phyloP scores from a whole-genome alignment of 2,888 invertebrate species.

The Trichopria drosophilae region DNA sequence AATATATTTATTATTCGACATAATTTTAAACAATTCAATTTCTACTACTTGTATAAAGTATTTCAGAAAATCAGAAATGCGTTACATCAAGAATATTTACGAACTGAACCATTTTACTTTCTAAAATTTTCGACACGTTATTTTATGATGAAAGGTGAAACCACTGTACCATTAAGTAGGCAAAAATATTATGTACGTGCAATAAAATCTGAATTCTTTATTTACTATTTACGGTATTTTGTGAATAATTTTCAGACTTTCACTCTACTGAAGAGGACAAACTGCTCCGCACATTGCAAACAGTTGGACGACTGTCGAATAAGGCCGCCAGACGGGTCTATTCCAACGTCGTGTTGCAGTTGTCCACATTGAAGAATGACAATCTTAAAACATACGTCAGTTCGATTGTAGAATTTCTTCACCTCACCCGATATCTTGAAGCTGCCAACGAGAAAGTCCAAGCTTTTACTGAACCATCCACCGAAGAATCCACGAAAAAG shows the following conservation, averaged over 20 bases:
- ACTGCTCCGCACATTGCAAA: constrained; percentile 72
- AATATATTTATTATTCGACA: no score
- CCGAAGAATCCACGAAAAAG: constrained; percentile 16
- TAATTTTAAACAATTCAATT: no score
- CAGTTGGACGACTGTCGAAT: constrained; percentile 71
- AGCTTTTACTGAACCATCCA: constrained; percentile 26
- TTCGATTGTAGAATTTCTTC: constrained; percentile 50
- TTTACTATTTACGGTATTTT: not conserved
- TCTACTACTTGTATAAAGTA: no score
- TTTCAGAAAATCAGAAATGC: no score
- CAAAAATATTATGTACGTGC: no score
- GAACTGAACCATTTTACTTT: no score
- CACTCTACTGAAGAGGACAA: constrained; percentile 65
- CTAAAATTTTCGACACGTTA: no score
- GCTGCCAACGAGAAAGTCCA: constrained; percentile 39
- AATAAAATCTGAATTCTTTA: not conserved
- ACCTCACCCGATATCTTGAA: constrained; percentile 46
- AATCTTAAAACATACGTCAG: constrained; percentile 46
- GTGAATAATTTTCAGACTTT: not conserved
- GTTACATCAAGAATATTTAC: no score
- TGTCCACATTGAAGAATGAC: constrained; percentile 57
- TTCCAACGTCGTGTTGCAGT: constrained; percentile 66
- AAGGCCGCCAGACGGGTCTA: constrained; percentile 74
- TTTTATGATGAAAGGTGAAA: no score
- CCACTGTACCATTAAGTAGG: not conserved